Percentiles rank a stretch among this genome's conserved stretches.
phyloP scores from a whole-genome alignment of 2,113 vertebrate species.

The Phylloscopus trochilus region DNA sequence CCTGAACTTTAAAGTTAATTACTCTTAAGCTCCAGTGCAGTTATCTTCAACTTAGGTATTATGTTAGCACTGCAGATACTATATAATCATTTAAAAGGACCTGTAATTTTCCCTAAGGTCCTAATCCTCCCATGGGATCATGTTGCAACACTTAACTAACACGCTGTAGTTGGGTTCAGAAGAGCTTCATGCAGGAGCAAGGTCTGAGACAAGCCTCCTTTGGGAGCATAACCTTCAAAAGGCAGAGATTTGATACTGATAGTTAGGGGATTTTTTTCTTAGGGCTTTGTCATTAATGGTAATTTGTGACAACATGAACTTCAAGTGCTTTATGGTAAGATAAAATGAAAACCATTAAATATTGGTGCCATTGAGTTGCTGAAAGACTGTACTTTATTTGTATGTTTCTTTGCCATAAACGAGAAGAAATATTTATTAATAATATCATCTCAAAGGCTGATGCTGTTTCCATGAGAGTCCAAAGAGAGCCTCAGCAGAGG shows the following conservation, averaged over 20 bases:
- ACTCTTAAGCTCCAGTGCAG: not conserved
- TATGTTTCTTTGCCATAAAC: not conserved
- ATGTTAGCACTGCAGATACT: not conserved
- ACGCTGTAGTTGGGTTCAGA: not conserved
- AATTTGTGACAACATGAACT: not conserved
- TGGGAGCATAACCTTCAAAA: not conserved
- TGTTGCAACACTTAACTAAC: not conserved
- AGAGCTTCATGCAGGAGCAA: not conserved
- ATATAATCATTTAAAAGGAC: constrained; percentile 4
- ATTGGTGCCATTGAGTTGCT: not conserved
- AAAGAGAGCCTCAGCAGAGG: not conserved
- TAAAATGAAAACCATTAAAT: not conserved
- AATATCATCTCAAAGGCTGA: not conserved
- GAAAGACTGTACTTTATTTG: not conserved
- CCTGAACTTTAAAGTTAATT: not conserved
- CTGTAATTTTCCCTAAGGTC: constrained; percentile 8
- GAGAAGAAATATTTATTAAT: not conserved
- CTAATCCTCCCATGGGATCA: not conserved
- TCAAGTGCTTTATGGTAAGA: not conserved
- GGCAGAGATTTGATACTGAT: not conserved
- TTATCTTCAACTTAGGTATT: not conserved
- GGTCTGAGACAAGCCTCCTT: not conserved
- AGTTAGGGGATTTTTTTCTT: not conserved
- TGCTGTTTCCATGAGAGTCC: not conserved
- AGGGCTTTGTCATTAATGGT: not conserved